Evolutionary conservation across 2,797 vertebrate genomes (phyloP).

Genomic region (Macrochelys suwanniensis): DNA sequence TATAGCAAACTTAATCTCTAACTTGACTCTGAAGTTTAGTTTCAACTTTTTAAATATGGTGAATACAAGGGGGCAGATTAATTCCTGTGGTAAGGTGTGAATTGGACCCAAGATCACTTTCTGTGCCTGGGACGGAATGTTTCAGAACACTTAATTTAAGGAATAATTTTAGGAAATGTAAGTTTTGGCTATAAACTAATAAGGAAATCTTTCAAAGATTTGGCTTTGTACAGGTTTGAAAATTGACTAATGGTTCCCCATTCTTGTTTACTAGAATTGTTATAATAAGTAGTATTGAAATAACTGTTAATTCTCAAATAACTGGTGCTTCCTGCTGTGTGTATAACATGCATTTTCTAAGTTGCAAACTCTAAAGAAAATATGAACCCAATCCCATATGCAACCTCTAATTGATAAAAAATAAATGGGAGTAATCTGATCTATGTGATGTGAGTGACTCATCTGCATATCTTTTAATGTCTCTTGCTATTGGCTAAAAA

Average conservation of each 20-base stretch:
- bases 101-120: rapidly evolving
- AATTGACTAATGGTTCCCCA: rapidly evolving
- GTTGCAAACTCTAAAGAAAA: rapidly evolving
- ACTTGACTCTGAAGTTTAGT: not conserved
- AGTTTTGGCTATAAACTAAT: not conserved
- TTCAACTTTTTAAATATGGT: not conserved
- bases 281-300: not conserved
- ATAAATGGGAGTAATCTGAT: not conserved
- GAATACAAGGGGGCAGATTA: not conserved
- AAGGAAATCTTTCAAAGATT: not conserved
- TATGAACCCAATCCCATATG: not conserved
- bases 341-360: not conserved
- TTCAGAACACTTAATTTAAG: not conserved
- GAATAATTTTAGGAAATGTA: too few relatives aligned
- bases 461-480: not conserved
- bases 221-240: rapidly evolving
- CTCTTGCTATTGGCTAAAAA: not conserved
- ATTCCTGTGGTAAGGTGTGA: not conserved
- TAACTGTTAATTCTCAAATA: not conserved
- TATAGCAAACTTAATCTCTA: not conserved
- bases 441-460: not conserved
- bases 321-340: rapidly evolving
- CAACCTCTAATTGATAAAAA: rapidly evolving
- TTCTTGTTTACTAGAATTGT: not conserved
- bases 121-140: not conserved